Conservation (phyloP, 2,113 vertebrate species). For the Pelusios castaneus region DNA sequence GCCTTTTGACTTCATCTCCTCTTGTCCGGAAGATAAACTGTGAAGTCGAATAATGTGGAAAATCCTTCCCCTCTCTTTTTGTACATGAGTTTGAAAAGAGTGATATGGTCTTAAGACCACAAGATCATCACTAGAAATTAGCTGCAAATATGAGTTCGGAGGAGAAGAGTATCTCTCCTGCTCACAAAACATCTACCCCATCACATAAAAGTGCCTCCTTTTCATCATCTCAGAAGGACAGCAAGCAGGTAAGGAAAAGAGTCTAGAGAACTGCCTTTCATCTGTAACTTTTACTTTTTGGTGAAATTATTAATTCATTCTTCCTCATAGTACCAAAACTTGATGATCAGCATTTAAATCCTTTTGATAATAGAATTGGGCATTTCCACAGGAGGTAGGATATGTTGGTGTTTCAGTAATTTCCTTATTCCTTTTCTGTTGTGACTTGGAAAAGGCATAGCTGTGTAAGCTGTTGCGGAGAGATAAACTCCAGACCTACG, state of each 20-base stretch:
- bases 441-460: neutral
- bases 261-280: neutral
- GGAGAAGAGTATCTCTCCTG: constrained; percentile 86
- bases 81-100: constrained; percentile 60
- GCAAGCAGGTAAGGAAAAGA: constrained; percentile 88
- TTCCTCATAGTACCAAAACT: neutral
- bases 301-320: neutral
- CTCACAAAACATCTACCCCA: constrained; percentile 90
- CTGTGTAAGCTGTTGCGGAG: neutral
- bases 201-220: constrained; percentile 95
- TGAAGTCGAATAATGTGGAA: constrained; percentile 71
- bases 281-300: neutral
- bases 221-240: constrained; percentile 93
- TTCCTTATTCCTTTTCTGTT: neutral
- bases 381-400: neutral
- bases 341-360: neutral
- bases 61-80: constrained; percentile 20
- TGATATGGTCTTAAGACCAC: constrained; percentile 68
- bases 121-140: constrained; percentile 70
- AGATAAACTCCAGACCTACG: neutral
- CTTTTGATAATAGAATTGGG: neutral
- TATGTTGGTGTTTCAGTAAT: neutral
- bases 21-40: constrained; percentile 21
- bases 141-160: constrained; percentile 91
- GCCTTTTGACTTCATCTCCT: constrained; percentile 6